Conservation (phyloP, 1,140 invertebrate species). For the Drosophila pseudoobscura region DNA sequence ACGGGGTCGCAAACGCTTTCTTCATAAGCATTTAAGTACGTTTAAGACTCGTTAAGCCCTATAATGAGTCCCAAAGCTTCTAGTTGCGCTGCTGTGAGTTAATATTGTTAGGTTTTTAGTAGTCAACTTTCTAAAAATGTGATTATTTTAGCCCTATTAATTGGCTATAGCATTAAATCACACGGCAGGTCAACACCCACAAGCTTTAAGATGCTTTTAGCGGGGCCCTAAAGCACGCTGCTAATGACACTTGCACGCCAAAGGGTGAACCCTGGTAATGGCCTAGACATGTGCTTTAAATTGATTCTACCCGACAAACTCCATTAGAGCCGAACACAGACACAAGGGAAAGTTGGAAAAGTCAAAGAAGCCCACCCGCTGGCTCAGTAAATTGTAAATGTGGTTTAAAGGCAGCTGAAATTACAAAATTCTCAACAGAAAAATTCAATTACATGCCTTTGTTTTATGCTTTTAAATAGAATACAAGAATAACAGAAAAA, state of each 20-base stretch:
- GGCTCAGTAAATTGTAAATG: constrained; percentile 26
- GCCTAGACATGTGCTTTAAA: constrained; percentile 49
- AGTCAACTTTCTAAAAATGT: constrained; percentile 38
- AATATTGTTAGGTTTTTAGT: neutral
- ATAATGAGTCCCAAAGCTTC: too few relatives aligned
- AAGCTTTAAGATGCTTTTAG: too few relatives aligned
- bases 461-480: constrained; percentile 22
- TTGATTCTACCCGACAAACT: constrained; percentile 41
- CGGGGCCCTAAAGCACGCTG: neutral
- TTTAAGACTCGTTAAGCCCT: too few relatives aligned
- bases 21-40: too few relatives aligned
- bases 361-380: constrained; percentile 35
- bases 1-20: too few relatives aligned
- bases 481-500: constrained; percentile 17
- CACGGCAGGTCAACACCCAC: constrained; percentile 24
- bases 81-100: neutral
- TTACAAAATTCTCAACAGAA: constrained; percentile 69
- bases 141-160: constrained; percentile 63
- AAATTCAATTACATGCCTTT: constrained; percentile 64
- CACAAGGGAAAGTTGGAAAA: constrained; percentile 12
- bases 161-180: constrained; percentile 56
- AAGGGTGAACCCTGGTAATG: constrained; percentile 48
- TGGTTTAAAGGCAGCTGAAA: constrained; percentile 31
- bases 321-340: constrained; percentile 56
- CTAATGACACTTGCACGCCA: constrained; percentile 43